These are phyloP conservation scores for Dolichopus griseipennis DNA, from an alignment of 2,888 invertebrate genomes.

Conservation along the genomic window DNA sequence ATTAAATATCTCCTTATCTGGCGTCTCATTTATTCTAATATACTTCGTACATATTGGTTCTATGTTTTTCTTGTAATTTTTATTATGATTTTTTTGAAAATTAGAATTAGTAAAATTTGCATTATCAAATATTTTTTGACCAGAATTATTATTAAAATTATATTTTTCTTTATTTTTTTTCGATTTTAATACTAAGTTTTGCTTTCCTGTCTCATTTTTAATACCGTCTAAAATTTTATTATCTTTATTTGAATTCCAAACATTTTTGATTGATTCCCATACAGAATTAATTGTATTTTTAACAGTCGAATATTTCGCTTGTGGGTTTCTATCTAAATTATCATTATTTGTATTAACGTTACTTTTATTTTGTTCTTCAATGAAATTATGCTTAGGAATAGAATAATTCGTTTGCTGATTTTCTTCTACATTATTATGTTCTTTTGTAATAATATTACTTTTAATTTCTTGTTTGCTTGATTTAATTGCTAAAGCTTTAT, in stretches of 20 bases:
- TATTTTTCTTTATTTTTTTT: too few species aligned
- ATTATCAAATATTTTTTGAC: too few species aligned
- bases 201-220: background rate
- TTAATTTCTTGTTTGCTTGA: too few species aligned
- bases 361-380: too few species aligned
- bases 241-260: background rate
- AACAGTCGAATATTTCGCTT: background rate
- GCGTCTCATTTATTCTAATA: too few species aligned
- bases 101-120: too few species aligned
- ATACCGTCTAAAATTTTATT: background rate
- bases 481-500: background rate
- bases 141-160: too few species aligned
- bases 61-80: background rate
- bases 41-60: background rate
- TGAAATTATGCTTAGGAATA: too few species aligned
- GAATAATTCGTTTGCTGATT: background rate
- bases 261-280: background rate
- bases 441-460: background rate
- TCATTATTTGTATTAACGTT: background rate
- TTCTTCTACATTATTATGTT: background rate
- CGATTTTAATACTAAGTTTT: background rate
- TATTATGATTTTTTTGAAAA: too few species aligned
- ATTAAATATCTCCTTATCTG: too few species aligned
- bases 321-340: background rate
- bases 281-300: background rate